Conservation (phyloP, 2,888 invertebrate species). For the Oeneis ivallda region DNA sequence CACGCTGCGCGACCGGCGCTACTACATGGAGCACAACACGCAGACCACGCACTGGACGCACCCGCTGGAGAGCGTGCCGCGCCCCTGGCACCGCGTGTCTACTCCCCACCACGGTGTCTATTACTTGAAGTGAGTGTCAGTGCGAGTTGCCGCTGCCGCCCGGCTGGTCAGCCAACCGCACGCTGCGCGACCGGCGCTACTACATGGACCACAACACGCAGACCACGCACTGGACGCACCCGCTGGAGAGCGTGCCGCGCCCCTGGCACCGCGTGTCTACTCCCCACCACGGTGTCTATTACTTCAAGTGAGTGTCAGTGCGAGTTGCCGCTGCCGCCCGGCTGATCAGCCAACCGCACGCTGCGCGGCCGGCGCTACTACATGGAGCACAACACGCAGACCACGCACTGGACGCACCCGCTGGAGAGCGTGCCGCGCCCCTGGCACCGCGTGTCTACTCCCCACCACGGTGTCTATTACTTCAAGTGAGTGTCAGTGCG, state of each 20-base stretch:
- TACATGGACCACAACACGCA: conserved; percentile 99
- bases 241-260: conserved; percentile 90
- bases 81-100: conserved; percentile 98
- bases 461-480: conserved; percentile 97
- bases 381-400: conserved; percentile 99
- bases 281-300: conserved; percentile 96
- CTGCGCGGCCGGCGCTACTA: conserved; percentile 97
- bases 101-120: conserved; percentile 97
- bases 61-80: conserved; percentile 89
- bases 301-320: conserved; percentile 95
- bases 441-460: conserved; percentile 97
- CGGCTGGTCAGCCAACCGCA: conserved; percentile 81
- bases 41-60: conserved; percentile 99
- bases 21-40: conserved; percentile 99
- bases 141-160: conserved; percentile 87
- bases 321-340: conserved; percentile 92
- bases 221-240: conserved; percentile 99
- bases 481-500: conserved; percentile 3
- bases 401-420: conserved; percentile 99
- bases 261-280: conserved; percentile 99
- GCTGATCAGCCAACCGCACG: conserved; percentile 99
- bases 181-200: no score
- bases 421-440: conserved; percentile 88
- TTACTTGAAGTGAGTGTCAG: conserved; percentile 72
- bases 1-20: conserved; percentile 95